Evolutionary conservation across 2,113 vertebrate genomes (phyloP), one percentile per base, ranked within the genome.

Genomic region (Trochalopteron elliotii): DNA sequence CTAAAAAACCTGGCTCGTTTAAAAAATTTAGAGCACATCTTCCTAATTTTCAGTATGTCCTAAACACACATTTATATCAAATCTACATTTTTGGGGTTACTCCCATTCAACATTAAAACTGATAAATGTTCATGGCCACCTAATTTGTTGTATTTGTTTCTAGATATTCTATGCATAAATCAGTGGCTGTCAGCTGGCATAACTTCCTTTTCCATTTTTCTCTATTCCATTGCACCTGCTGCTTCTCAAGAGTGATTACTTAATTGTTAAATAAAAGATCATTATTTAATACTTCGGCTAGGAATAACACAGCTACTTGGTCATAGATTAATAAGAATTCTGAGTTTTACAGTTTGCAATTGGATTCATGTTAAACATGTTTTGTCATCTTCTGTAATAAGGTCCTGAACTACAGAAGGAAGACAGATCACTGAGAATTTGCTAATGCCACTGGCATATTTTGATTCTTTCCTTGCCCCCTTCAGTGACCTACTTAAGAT

Each of bases 221-320:
- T 94, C 37, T 56, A 47, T 76, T 63, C 84, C 13, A 57, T 24
- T 49, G 59, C 55, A 87, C 64, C 53, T 45, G 64, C n/a, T 64
- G 79, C 42, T 96, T 90, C 42, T 50, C 44, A 65, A 87, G 52
- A 90, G 53, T 30, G 44, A 95, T 60, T 67, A 93, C 71, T 87
- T 71, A 95, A 75, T 75, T 68, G 30, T 80, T 68, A 94, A 90
- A 31, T 74, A 87, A 65, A 92, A 78, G 60, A 76, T 40, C 33
- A 47, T 86, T 65, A 95, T 93, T 96, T 89, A 89, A 88, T 94
- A 72, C 87, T 87, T 83, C 6, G 86, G 35, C 52, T 56, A 64
- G 49, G 18, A 95, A 19, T 45, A 96, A 87, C 11, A 71, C 44
- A 79, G 19, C 44, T 96, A 44, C 39, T 83, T 57, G 44, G 52